These are phyloP conservation scores for Amorpha juglandis DNA, from an alignment of 2,888 invertebrate species.

Conservation along the genomic window DNA sequence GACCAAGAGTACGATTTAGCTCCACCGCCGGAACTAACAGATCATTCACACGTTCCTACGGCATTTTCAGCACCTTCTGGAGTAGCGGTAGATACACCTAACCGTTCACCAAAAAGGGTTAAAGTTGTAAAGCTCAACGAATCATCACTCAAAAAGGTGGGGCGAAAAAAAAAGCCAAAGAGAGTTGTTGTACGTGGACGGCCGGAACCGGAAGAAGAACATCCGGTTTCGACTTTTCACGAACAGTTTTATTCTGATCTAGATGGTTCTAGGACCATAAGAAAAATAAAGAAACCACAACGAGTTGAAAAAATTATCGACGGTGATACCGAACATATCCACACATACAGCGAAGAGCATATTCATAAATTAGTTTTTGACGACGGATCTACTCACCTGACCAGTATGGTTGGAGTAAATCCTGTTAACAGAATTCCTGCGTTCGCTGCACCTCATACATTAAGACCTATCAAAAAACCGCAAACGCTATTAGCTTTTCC, in stretches of 20 bases:
- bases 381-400: conserved; percentile 35
- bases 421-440: conserved; percentile 61
- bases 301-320: conserved; percentile 81
- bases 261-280: conserved; percentile 73
- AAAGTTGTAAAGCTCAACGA: conserved; percentile 74
- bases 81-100: conserved; percentile 43
- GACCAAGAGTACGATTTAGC: conserved; percentile 69
- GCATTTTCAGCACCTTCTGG: conserved; percentile 54
- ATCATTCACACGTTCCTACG: conserved; percentile 55
- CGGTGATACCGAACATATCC: conserved; percentile 80
- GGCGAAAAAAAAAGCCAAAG: conserved; percentile 70
- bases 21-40: conserved; percentile 58
- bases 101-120: conserved; percentile 62
- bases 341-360: conserved; percentile 80
- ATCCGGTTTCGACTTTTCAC: conserved; percentile 73
- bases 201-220: conserved; percentile 66
- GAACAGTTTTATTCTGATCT: conserved; percentile 80
- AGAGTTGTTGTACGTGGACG: conserved; percentile 58
- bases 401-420: conserved; percentile 42
- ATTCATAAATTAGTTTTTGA: conserved; percentile 75
- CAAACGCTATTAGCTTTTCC: conserved; percentile 60
- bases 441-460: conserved; percentile 52
- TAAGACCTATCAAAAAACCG: conserved; percentile 61
- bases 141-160: conserved; percentile 62
- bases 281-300: conserved; percentile 75